These are phyloP conservation scores for Hipposideros larvatus DNA, from an alignment of 2,797 vertebrate genomes.

Conservation along the genomic window DNA sequence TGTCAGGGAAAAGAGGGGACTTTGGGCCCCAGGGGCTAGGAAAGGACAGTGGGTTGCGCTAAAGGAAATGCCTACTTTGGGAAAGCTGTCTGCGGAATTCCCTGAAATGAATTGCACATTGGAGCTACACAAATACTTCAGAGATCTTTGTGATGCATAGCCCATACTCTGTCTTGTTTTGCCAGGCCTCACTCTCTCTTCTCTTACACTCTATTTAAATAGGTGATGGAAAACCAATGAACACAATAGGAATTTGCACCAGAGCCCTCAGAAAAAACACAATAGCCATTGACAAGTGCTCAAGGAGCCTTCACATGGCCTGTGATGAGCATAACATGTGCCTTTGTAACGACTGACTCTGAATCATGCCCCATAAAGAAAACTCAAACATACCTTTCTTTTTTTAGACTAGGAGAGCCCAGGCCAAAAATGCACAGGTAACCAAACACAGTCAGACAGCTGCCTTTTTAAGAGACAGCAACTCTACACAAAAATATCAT, in stretches of 20 bases:
- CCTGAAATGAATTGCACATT: background rate
- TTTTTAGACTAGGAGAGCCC: constrained; percentile 31
- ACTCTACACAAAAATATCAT: background rate
- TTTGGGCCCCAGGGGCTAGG: background rate
- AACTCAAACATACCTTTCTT: constrained; percentile 51
- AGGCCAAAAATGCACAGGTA: background rate
- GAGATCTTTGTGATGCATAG: background rate
- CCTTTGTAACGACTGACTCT: constrained; percentile 57
- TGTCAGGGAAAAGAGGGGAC: constrained; percentile 21
- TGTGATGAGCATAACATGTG: constrained; percentile 21
- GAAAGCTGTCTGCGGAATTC: constrained; percentile 45
- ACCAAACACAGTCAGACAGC: background rate
- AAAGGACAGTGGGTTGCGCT: constrained; percentile 12
- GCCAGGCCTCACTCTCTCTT: background rate
- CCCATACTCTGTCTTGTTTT: background rate
- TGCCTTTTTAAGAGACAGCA: background rate
- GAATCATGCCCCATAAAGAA: constrained; percentile 74
- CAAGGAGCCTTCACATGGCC: background rate
- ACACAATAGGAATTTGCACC: background rate
- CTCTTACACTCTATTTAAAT: background rate
- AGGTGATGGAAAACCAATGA: constrained; percentile 47
- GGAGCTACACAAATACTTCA: background rate
- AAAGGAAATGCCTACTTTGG: constrained; percentile 65
- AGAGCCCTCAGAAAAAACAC: background rate
- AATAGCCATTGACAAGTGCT: constrained; percentile 1